phyloP scores from a whole-genome alignment of 2,113 vertebrate genomes.

The Microcebus lehilahytsara region DNA sequence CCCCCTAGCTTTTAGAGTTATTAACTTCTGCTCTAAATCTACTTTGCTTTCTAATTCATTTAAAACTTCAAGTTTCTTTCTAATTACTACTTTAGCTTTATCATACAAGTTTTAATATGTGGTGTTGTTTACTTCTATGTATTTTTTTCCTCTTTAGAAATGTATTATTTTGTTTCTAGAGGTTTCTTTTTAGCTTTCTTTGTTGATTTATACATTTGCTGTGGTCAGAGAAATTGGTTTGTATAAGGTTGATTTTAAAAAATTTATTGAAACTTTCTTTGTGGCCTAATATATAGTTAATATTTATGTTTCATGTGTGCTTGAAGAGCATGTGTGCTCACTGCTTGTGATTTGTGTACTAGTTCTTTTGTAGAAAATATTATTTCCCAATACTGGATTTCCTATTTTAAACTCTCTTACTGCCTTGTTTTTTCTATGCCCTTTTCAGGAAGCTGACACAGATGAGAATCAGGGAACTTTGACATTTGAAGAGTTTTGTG shows the following conservation, averaged over 20 bases:
- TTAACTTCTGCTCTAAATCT: neutral
- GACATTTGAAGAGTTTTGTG: conserved; percentile 96
- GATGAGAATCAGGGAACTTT: conserved; percentile 97
- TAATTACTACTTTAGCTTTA: neutral
- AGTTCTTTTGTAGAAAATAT: neutral
- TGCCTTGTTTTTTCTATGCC: neutral
- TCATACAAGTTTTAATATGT: neutral
- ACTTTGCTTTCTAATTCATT: neutral
- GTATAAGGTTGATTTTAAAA: neutral
- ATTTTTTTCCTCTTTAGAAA: conserved; percentile 10
- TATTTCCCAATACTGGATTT: neutral
- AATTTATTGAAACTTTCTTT: neutral
- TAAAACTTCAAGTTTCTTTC: neutral
- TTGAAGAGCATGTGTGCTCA: neutral
- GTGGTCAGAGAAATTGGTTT: neutral
- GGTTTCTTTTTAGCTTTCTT: neutral
- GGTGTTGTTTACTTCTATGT: neutral
- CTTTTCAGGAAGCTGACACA: conserved; percentile 94
- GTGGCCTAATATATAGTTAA: neutral
- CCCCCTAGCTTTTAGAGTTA: neutral
- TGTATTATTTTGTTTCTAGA: neutral
- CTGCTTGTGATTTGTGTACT: neutral
- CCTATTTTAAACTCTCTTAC: neutral
- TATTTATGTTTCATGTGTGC: neutral
- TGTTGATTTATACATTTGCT: neutral